A percentile compares a stretch with the other conserved stretches of the same genome.
Conservation (phyloP, 1,140 invertebrate genomes). For the Tetramorium simillimum region DNA sequence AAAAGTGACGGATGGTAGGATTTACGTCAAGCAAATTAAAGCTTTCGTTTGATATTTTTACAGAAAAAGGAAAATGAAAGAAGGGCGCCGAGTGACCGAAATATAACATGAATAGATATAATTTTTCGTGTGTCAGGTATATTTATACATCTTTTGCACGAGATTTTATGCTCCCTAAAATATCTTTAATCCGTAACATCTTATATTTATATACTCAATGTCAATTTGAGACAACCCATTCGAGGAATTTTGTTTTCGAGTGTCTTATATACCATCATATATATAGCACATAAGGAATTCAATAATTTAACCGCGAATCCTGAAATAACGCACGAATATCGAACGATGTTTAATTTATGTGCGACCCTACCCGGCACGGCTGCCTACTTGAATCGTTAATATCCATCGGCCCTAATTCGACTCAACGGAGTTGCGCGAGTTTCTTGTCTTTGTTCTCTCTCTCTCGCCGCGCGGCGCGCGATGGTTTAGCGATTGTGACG, state of each 20-base stretch:
- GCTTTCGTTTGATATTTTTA: neutral
- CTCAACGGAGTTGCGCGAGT: conserved; percentile 33
- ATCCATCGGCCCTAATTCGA: conserved; percentile 50
- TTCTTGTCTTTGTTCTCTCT: conserved; percentile 37
- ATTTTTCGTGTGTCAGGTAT: neutral
- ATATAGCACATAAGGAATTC: neutral
- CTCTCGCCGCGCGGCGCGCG: neutral
- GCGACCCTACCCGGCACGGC: neutral
- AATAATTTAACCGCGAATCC: neutral
- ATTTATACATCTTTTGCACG: neutral
- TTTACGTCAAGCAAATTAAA: neutral
- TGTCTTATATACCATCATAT: neutral
- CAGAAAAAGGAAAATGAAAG: neutral
- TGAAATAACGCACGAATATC: conserved; percentile 38
- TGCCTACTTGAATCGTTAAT: conserved; percentile 67
- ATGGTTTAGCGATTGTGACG: conserved; percentile 45
- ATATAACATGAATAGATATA: neutral
- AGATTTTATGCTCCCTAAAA: neutral
- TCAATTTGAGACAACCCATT: neutral
- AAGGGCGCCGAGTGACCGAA: neutral
- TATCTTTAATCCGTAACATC: neutral
- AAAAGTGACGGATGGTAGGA: neutral
- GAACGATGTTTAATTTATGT: conserved; percentile 30
- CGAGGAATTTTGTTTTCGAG: neutral
- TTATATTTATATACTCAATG: neutral